Evolutionary conservation across 2,113 vertebrate species (phyloP).

Genomic region (Stictonetta naevosa): DNA sequence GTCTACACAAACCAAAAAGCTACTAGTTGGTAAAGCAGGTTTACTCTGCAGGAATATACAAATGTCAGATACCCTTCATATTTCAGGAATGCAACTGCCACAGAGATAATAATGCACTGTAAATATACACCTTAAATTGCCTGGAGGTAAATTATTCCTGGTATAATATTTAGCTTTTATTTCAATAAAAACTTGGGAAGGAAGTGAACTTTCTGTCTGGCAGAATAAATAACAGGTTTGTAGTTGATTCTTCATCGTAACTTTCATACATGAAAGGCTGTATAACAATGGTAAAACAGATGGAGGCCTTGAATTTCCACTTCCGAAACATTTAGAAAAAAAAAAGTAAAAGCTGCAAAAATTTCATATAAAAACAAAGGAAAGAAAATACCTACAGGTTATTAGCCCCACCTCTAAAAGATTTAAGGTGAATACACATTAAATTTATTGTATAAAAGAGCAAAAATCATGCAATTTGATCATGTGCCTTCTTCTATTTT

Average conservation of each 20-base stretch:
- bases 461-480: background rate
- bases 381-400: background rate
- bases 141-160: background rate
- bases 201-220: background rate
- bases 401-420: background rate
- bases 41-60: background rate
- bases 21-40: background rate
- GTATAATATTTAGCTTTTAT: background rate
- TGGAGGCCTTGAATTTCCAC: background rate
- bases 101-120: background rate
- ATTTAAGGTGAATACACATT: background rate
- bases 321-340: background rate
- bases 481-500: background rate
- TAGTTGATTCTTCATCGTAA: background rate
- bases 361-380: background rate
- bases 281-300: background rate
- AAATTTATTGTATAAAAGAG: background rate
- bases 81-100: background rate
- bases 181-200: background rate
- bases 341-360: background rate
- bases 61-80: background rate
- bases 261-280: background rate
- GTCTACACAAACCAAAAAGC: background rate
- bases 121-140: background rate
- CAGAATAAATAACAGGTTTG: background rate